Evolutionary conservation across 2,888 invertebrate species (phyloP).

Genomic region (Graphium colonna): DNA sequence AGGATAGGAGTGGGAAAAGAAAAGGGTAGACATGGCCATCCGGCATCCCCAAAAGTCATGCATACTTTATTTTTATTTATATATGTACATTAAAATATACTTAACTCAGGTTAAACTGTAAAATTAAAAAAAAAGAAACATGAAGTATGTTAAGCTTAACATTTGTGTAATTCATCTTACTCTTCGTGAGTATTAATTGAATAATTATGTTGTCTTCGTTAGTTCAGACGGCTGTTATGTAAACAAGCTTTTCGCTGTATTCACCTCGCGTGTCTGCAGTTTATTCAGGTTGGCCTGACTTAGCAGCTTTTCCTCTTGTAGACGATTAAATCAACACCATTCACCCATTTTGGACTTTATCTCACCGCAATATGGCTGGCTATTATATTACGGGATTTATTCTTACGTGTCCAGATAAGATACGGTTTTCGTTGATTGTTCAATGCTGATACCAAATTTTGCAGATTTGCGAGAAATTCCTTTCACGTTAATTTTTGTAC

Average conservation of each 20-base stretch:
- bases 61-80: too few species aligned
- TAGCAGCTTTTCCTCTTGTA: constrained; percentile 26
- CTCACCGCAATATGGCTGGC: not conserved
- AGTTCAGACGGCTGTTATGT: constrained; percentile 10
- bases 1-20: too few species aligned
- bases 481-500: constrained; percentile 5
- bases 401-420: constrained; percentile 18
- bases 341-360: constrained; percentile 19
- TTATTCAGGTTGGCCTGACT: constrained; percentile 46
- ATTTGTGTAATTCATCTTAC: too few species aligned
- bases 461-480: constrained; percentile 8
- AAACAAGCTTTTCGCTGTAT: constrained; percentile 42
- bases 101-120: too few species aligned
- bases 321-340: constrained; percentile 18
- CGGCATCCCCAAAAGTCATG: too few species aligned
- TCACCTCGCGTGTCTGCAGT: constrained; percentile 50
- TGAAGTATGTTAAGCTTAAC: too few species aligned
- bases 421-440: constrained; percentile 42
- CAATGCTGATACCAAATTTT: constrained; percentile 38
- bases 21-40: too few species aligned
- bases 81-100: too few species aligned
- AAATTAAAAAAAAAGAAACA: too few species aligned
- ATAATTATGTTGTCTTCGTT: constrained; percentile 1
- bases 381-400: constrained; percentile 8
- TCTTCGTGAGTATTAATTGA: not conserved